Conservation (phyloP, 2,888 invertebrate species). For the Rapana venosa region DNA sequence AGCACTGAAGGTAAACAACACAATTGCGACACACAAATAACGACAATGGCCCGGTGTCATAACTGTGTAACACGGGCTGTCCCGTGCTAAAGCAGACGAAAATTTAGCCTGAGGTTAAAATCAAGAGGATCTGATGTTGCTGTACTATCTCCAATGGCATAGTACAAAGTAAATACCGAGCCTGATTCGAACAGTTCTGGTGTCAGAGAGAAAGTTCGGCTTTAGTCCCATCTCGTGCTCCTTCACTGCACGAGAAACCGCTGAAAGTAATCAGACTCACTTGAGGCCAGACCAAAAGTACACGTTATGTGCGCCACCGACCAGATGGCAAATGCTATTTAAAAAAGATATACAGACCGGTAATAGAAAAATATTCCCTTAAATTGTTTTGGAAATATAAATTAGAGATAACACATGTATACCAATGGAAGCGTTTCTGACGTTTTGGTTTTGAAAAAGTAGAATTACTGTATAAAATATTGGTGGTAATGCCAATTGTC, state of each 20-base stretch:
- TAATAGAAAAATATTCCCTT: not conserved
- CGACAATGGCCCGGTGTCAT: constrained; percentile 24
- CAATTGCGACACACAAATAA: constrained; percentile 32
- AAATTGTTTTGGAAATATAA: not conserved
- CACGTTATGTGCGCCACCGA: not conserved
- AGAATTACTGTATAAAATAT: not conserved
- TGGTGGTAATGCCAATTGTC: not conserved
- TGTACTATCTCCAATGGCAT: not conserved
- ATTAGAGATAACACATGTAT: not conserved
- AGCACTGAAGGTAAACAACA: not conserved
- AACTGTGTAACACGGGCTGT: constrained; percentile 27
- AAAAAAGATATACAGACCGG: not conserved
- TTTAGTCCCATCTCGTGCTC: constrained; percentile 7
- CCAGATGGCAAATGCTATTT: not conserved
- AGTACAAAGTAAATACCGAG: not conserved
- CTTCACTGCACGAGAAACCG: constrained; percentile 15
- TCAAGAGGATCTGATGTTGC: not conserved
- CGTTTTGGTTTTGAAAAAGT: not conserved
- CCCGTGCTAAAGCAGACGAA: constrained; percentile 35
- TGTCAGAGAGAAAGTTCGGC: not conserved
- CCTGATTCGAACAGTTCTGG: not conserved
- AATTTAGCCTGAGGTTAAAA: not conserved
- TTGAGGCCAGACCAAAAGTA: constrained; percentile 11
- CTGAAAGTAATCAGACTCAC: not conserved
- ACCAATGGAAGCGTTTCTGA: not conserved